Conservation (phyloP, 2,888 invertebrate genomes). For the Elmis aenea region DNA sequence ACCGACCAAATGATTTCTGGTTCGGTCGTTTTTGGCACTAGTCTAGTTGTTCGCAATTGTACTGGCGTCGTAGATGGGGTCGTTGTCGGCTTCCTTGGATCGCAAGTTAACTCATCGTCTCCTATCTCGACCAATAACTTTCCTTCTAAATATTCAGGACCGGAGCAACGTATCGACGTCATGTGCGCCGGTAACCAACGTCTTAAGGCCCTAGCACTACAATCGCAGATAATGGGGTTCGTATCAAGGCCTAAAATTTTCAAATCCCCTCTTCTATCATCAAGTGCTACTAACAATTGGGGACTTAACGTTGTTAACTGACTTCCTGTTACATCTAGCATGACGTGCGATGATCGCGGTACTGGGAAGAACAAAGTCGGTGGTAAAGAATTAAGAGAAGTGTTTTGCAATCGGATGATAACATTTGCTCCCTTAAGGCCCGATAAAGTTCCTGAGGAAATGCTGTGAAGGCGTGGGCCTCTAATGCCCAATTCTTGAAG, state of each 20-base stretch:
- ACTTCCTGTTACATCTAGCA: slow-evolving; percentile 73
- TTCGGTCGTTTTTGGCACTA: slow-evolving; percentile 62
- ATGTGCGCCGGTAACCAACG: slow-evolving; percentile 70
- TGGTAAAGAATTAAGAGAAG: slow-evolving; percentile 72
- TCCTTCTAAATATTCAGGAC: slow-evolving; percentile 66
- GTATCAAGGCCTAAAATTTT: slow-evolving; percentile 68
- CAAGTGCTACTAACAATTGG: slow-evolving; percentile 73
- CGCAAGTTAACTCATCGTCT: slow-evolving; percentile 79
- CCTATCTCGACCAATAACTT: slow-evolving; percentile 68
- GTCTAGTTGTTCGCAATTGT: slow-evolving; percentile 48
- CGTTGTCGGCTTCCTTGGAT: slow-evolving; percentile 56
- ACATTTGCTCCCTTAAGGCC: slow-evolving; percentile 71
- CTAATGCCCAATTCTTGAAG: slow-evolving; percentile 68
- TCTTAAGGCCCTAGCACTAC: slow-evolving; percentile 72
- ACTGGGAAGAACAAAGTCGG: slow-evolving; percentile 81
- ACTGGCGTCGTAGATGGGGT: slow-evolving; percentile 24
- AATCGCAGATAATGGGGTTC: slow-evolving; percentile 83
- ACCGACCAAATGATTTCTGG: slow-evolving; percentile 89
- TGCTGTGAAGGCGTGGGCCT: slow-evolving; percentile 67
- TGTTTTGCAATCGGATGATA: slow-evolving; percentile 71
- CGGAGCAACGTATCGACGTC: slow-evolving; percentile 56
- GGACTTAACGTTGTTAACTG: slow-evolving; percentile 70
- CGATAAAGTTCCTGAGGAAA: slow-evolving; percentile 78
- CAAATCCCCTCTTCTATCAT: slow-evolving; percentile 73
- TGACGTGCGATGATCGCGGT: slow-evolving; percentile 77